Percentiles rank a stretch among this genome's conserved stretches.
phyloP scores from a whole-genome alignment of 2,797 vertebrate species.

The Fratercula arctica region DNA sequence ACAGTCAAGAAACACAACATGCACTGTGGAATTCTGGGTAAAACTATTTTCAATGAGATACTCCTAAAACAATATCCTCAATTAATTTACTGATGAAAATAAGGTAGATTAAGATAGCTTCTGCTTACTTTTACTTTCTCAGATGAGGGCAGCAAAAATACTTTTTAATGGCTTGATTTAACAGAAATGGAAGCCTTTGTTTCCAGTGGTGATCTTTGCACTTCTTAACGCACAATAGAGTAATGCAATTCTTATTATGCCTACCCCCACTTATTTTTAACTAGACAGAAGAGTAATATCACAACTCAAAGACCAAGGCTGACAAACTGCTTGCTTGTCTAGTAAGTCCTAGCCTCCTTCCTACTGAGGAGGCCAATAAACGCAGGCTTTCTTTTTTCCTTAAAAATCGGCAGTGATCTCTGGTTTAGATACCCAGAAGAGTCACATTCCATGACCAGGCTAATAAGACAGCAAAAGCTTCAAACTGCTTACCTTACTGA shows the following conservation, averaged over 20 bases:
- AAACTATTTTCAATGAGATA: not conserved
- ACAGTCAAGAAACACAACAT: not conserved
- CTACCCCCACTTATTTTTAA: not conserved
- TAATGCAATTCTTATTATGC: not conserved
- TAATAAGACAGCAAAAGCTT: not conserved
- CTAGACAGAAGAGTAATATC: not conserved
- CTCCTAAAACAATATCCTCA: not conserved
- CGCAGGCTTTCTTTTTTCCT: not conserved
- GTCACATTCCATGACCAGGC: not conserved
- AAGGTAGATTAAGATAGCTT: not conserved
- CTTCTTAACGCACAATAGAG: accelerated
- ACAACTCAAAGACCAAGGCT: not conserved
- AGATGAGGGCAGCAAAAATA: not conserved
- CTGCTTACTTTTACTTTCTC: not conserved
- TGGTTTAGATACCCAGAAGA: not conserved
- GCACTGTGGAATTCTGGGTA: not conserved
- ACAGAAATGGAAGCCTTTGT: not conserved
- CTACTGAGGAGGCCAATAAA: not conserved
- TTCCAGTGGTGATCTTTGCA: not conserved
- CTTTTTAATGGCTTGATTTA: not conserved
- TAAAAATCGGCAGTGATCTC: not conserved
- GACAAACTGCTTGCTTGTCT: not conserved
- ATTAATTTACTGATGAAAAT: not conserved
- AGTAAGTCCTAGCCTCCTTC: not conserved
- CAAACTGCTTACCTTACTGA: not conserved